Conservation (phyloP, 2,797 vertebrate species). For the Lacerta viridis region DNA sequence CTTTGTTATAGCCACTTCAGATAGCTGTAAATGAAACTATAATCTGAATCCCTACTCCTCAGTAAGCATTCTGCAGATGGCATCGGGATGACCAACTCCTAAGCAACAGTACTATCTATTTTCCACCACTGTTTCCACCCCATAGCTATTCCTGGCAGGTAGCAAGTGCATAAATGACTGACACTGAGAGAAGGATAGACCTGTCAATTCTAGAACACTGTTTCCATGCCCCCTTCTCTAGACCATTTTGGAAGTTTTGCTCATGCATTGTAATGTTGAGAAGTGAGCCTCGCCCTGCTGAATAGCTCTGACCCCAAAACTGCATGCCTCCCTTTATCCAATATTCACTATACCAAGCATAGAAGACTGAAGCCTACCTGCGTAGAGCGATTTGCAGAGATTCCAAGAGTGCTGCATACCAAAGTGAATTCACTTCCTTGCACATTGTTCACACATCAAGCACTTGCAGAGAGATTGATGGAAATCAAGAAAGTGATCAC, state of each 20-base stretch:
- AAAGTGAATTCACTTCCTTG: background rate
- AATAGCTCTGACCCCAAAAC: background rate
- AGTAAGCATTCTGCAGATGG: background rate
- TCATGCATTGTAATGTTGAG: background rate
- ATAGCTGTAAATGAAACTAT: background rate
- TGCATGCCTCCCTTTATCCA: background rate
- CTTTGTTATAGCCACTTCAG: background rate
- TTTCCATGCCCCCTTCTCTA: background rate
- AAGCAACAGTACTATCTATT: background rate
- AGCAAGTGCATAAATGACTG: background rate
- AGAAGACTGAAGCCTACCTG: background rate
- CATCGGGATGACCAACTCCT: no score
- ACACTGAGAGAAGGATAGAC: background rate
- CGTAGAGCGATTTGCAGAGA: background rate
- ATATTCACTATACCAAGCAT: background rate
- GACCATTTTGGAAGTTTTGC: background rate
- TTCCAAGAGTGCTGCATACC: background rate
- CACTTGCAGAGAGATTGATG: no score
- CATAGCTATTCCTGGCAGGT: no score
- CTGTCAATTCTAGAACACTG: background rate
- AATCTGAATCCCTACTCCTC: background rate
- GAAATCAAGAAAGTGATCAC: no score
- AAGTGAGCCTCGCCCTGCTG: no score
- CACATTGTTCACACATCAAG: background rate
- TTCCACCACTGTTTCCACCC: background rate